Percentiles rank a stretch among this genome's conserved stretches.
Conservation (phyloP, 2,888 invertebrate species). For the Drosophila antonietae region DNA sequence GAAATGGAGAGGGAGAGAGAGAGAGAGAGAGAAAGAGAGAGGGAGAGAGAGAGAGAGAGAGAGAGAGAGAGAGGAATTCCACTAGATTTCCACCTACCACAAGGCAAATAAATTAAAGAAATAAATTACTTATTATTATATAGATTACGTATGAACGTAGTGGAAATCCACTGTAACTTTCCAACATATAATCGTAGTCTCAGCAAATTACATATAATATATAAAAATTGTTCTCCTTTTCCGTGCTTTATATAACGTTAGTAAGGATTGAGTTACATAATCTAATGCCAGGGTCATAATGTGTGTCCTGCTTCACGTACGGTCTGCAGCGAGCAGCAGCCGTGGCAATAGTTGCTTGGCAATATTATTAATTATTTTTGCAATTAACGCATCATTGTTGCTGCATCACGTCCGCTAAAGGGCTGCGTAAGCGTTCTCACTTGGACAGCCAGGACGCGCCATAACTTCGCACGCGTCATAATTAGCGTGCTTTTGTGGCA, state of each 20-base stretch:
- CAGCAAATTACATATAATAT: neutral
- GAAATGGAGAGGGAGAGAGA: neutral
- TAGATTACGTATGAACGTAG: neutral
- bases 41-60: too few relatives aligned
- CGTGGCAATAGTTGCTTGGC: conserved; percentile 30
- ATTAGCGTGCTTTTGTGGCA: conserved; percentile 66
- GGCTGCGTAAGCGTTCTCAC: conserved; percentile 54
- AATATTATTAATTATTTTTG: conserved; percentile 76
- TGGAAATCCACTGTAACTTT: too few relatives aligned
- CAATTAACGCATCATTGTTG: conserved; percentile 75
- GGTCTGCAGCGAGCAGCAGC: neutral
- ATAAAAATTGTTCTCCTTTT: neutral
- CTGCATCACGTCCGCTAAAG: conserved; percentile 67
- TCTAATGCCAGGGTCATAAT: neutral
- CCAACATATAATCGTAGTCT: neutral
- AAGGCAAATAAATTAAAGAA: neutral
- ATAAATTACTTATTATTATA: neutral
- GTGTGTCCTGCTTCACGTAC: neutral
- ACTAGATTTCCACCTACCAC: neutral
- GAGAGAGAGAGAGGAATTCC: too few relatives aligned
- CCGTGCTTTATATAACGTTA: conserved; percentile 2
- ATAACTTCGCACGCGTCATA: conserved; percentile 67
- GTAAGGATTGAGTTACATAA: conserved; percentile 10
- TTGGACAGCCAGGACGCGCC: conserved; percentile 28
- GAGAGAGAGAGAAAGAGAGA: too few relatives aligned